Evolutionary conservation across 2,797 vertebrate species (phyloP).

Genomic region (Lagocephalus sceleratus): DNA sequence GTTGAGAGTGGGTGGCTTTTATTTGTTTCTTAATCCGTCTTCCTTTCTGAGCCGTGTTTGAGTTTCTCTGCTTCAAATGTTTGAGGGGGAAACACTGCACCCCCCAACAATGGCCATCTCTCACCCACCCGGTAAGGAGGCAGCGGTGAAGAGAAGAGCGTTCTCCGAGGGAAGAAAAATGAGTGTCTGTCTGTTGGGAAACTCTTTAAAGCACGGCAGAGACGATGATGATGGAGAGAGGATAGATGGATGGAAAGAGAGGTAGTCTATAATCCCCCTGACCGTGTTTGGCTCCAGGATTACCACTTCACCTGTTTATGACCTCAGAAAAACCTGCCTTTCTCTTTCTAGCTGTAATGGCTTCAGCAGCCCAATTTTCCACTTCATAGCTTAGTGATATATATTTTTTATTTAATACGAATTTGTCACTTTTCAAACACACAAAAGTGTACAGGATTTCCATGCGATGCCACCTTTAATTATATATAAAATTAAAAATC

Average conservation of each 20-base stretch:
- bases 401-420: no score
- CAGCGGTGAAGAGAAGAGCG: slow-evolving; percentile 1
- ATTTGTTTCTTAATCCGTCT: slow-evolving; percentile 72
- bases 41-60: slow-evolving; percentile 63
- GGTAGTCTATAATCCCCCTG: slow-evolving; percentile 37
- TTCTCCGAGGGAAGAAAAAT: slow-evolving; percentile 23
- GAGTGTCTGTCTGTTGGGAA: slow-evolving; percentile 43
- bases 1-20: slow-evolving; percentile 61
- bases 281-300: slow-evolving; percentile 68
- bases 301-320: slow-evolving; percentile 55
- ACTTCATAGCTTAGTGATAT: background rate
- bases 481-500: background rate
- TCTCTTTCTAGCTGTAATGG: slow-evolving; percentile 30
- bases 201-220: slow-evolving; percentile 20
- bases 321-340: slow-evolving; percentile 46
- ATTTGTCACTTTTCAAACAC: no score
- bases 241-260: slow-evolving; percentile 35
- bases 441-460: no score
- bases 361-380: no score
- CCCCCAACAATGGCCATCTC: slow-evolving; percentile 58
- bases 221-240: slow-evolving; percentile 22
- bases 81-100: slow-evolving; percentile 59
- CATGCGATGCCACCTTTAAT: no score
- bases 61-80: slow-evolving; percentile 65
- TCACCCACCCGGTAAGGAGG: slow-evolving; percentile 50